These are phyloP conservation scores for Poecilobothrus nobilitatus DNA, from an alignment of 2,888 invertebrate species.

Conservation along the genomic window DNA sequence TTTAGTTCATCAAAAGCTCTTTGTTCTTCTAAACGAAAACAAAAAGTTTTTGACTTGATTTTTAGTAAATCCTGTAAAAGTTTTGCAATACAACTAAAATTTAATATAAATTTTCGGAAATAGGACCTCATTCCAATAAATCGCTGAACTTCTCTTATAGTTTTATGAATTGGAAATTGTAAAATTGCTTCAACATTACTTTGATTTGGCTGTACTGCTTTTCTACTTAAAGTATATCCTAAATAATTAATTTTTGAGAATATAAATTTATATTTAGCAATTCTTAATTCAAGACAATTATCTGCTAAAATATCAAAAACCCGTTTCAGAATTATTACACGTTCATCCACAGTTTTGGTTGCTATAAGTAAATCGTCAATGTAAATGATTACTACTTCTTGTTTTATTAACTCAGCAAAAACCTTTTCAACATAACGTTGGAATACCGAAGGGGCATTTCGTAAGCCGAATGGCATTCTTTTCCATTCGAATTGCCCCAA, in stretches of 20 bases:
- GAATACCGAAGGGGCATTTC: background rate
- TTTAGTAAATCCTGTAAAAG: constrained; percentile 16
- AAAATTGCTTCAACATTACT: background rate
- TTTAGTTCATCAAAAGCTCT: constrained; percentile 27
- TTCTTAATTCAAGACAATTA: too few species aligned
- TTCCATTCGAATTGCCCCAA: background rate
- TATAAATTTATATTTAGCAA: too few species aligned
- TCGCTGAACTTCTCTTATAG: constrained; percentile 16
- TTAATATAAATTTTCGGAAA: constrained; percentile 7
- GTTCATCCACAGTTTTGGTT: too few species aligned
- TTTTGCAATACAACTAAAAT: constrained; percentile 7
- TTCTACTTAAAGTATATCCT: constrained; percentile 13
- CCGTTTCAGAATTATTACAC: too few species aligned
- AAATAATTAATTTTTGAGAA: constrained; percentile 14
- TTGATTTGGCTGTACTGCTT: constrained; percentile 15
- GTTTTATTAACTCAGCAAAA: too few species aligned
- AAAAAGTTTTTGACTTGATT: constrained; percentile 15
- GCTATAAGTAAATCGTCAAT: too few species aligned
- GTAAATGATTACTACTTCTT: too few species aligned
- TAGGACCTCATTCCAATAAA: constrained; percentile 17
- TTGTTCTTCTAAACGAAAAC: constrained; percentile 22
- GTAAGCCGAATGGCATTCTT: background rate
- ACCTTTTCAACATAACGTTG: background rate
- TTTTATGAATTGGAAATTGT: constrained; percentile 10
- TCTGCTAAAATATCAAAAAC: too few species aligned